Conservation (phyloP, 1,140 invertebrate genomes). For the Bursaphelenchus mucronatus region DNA sequence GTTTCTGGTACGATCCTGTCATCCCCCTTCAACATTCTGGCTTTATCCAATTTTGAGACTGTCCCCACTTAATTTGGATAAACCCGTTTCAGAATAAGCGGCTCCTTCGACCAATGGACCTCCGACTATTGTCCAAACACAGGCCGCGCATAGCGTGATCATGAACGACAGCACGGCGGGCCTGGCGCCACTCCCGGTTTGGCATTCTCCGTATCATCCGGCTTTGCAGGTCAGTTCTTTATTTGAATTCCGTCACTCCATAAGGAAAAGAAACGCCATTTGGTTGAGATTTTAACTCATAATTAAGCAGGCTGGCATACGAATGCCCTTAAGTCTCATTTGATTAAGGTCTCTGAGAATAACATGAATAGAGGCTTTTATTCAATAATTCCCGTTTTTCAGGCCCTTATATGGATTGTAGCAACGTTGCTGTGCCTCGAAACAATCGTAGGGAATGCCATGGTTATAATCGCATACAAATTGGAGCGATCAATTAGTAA, state of each 20-base stretch:
- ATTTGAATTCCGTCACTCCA: neutral
- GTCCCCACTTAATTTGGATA: too few species aligned
- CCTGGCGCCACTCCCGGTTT: constrained; percentile 9
- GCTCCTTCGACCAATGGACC: too few species aligned
- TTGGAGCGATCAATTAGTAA: constrained; percentile 58
- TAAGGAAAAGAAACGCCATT: too few species aligned
- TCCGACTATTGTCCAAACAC: too few species aligned
- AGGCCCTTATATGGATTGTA: constrained; percentile 82
- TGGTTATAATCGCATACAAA: constrained; percentile 81
- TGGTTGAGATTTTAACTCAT: too few species aligned
- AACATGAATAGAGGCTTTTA: neutral
- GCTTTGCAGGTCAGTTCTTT: constrained; percentile 28
- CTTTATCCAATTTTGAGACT: too few species aligned
- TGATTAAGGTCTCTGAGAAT: constrained; percentile 21
- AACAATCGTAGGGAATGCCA: constrained; percentile 91
- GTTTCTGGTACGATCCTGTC: too few species aligned
- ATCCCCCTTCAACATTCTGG: too few species aligned
- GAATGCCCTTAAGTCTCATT: constrained; percentile 2
- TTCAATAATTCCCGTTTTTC: constrained; percentile 12
- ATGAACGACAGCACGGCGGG: too few species aligned
- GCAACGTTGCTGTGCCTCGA: constrained; percentile 81
- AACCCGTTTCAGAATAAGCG: too few species aligned
- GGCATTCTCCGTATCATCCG: constrained; percentile 46
- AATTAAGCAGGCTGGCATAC: neutral
- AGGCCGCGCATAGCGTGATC: too few species aligned